Base-by-base conservation (phyloP, 2,113 vertebrate species). In the Daphoenositta chrysoptera region DNA sequence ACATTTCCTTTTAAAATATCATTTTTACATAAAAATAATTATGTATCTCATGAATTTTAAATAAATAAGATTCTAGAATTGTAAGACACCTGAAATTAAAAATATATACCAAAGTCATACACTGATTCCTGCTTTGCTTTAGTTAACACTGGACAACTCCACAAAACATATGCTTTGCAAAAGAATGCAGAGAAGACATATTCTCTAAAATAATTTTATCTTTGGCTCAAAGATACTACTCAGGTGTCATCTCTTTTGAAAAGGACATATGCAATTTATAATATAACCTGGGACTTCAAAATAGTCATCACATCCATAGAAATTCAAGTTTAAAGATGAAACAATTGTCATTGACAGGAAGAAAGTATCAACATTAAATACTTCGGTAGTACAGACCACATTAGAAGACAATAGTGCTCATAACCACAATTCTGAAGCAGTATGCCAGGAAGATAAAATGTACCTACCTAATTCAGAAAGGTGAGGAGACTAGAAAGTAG, bases 1-100 rank as follows among this genome's bases (percentile, higher is more conserved):
- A 37, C 84, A 93, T 68, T 96, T 94, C 80, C 81, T 89, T 91
- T 71, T 71, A 91, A 91, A 95, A 82, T 79, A 94, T 30, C 12
- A 64, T 91, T 96, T 96, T 94, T 60, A 66, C 39, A 91, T 37
- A 51, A 66, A 87, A 93, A 80, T 58, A 87, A 91, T 89, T 77
- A 79, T 20, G 27, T 61, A 64, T 44, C 42, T 83, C 84, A 83
- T 91, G 16, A 93, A 95, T 89, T 87, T 78, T 81, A 95, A 91
- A 44, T 78, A 91, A 90, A 33, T 64, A n/a, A 84, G 35, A 89
- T 71, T 80, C 66, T 28, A 50, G n/a, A 79, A 84, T 6, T 83
- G 23, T 61, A 66, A 73, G 66, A 93, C 45, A 76, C 11, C 17
- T 39, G 22, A 91, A 83, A 89, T 76, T 47, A 50, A 73, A 91